Conservation (phyloP, 2,888 invertebrate genomes). For the Parapristionchus giblindavisi region DNA sequence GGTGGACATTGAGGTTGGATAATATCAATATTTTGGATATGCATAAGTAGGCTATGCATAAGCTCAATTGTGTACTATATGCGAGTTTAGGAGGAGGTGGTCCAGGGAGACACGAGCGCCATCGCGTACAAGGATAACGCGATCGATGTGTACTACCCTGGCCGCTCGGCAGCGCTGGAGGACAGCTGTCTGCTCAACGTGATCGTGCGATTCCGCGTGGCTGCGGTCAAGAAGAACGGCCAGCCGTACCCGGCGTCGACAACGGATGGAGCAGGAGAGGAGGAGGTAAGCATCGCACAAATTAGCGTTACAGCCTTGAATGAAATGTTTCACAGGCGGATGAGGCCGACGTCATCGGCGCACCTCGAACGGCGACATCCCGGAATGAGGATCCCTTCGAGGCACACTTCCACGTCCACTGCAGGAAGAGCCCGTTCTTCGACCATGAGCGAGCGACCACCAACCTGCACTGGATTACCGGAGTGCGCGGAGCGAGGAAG, state of each 20-base stretch:
- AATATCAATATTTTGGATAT: too few species aligned
- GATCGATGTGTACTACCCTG: constrained; percentile 11
- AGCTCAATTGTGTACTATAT: too few species aligned
- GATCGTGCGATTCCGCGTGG: neutral
- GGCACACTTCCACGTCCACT: neutral
- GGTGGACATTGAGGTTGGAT: constrained; percentile 2
- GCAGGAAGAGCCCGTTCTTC: neutral
- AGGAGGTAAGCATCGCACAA: neutral
- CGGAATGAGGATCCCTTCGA: neutral
- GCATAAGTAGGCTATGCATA: too few species aligned
- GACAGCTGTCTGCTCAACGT: neutral
- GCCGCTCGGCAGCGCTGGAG: neutral
- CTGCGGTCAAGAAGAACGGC: too few species aligned
- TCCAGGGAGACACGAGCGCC: too few species aligned
- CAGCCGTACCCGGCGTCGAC: too few species aligned
- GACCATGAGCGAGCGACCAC: neutral
- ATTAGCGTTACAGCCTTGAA: neutral
- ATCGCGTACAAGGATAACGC: neutral
- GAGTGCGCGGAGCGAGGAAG: neutral
- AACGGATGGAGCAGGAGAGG: neutral
- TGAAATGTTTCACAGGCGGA: neutral
- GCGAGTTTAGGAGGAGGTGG: neutral
- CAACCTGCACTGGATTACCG: neutral
- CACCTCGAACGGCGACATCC: too few species aligned
- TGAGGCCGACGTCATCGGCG: too few species aligned